A percentile compares a stretch with the other conserved stretches of the same genome.
phyloP scores from a whole-genome alignment of 2,888 invertebrate species.

The Tiphia femorata region DNA sequence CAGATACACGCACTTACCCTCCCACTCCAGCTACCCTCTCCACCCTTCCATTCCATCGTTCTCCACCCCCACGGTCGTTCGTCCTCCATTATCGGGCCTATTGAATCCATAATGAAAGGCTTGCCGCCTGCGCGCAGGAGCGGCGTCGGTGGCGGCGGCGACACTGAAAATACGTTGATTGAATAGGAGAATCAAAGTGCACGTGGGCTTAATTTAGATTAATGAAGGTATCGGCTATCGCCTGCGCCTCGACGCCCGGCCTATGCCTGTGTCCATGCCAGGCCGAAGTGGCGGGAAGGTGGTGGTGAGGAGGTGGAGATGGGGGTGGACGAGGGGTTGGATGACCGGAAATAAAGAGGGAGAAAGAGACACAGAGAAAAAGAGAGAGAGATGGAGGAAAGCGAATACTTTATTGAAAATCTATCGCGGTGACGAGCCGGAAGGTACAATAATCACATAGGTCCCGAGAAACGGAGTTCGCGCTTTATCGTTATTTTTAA shows the following conservation, averaged over 20 bases:
- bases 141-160: not conserved
- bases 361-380: too few relatives aligned
- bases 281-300: not conserved
- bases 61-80: too few relatives aligned
- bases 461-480: too few relatives aligned
- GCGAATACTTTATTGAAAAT: too few relatives aligned
- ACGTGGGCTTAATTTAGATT: constrained; percentile 31
- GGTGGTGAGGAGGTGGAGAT: not conserved
- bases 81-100: constrained; percentile 26
- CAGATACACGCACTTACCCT: constrained; percentile 13
- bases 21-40: too few relatives aligned
- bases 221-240: constrained; percentile 13
- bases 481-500: too few relatives aligned
- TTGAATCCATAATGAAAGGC: constrained; percentile 35
- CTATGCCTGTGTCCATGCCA: not conserved
- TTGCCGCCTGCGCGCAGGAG: constrained; percentile 3
- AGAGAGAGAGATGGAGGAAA: too few relatives aligned
- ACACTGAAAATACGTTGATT: constrained; percentile 39
- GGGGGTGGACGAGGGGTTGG: constrained; percentile 7
- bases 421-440: too few relatives aligned
- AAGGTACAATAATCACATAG: too few relatives aligned
- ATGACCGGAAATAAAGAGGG: constrained; percentile 12
- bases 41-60: too few relatives aligned
- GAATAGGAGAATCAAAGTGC: constrained; percentile 37
- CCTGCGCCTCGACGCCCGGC: not conserved